Conservation (phyloP, 2,113 vertebrate genomes). For the Centrocercus urophasianus region DNA sequence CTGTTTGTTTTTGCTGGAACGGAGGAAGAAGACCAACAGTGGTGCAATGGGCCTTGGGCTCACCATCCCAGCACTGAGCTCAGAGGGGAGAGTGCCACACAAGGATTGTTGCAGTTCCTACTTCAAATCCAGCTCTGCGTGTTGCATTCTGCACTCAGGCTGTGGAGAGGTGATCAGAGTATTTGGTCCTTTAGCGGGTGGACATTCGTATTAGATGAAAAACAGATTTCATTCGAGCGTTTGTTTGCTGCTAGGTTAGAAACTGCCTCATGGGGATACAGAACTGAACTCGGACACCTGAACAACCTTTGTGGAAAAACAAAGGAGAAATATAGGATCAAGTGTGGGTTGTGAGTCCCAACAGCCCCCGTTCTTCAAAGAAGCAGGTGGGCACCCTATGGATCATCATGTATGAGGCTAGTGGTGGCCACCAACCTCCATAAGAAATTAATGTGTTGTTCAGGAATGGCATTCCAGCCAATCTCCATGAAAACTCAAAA, state of each 20-base stretch:
- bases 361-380: not conserved
- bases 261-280: not conserved
- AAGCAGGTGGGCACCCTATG: not conserved
- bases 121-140: not conserved
- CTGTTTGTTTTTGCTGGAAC: slow-evolving; percentile 44
- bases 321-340: not conserved
- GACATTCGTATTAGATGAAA: not conserved
- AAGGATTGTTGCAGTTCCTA: not conserved
- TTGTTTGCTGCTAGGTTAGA: not conserved
- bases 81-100: not conserved
- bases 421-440: not conserved
- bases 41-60: rapidly evolving
- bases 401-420: rapidly evolving
- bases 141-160: not conserved
- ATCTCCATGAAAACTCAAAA: not conserved
- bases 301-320: not conserved
- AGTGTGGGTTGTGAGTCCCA: not conserved
- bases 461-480: not conserved
- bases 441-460: not conserved
- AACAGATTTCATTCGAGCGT: not conserved
- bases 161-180: rapidly evolving
- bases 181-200: rapidly evolving
- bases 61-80: not conserved
- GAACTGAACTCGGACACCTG: not conserved
- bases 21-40: not conserved